Evolutionary conservation across 1,140 invertebrate species (phyloP), one percentile per base, ranked within the genome.

Genomic region (Formica exsecta): DNA sequence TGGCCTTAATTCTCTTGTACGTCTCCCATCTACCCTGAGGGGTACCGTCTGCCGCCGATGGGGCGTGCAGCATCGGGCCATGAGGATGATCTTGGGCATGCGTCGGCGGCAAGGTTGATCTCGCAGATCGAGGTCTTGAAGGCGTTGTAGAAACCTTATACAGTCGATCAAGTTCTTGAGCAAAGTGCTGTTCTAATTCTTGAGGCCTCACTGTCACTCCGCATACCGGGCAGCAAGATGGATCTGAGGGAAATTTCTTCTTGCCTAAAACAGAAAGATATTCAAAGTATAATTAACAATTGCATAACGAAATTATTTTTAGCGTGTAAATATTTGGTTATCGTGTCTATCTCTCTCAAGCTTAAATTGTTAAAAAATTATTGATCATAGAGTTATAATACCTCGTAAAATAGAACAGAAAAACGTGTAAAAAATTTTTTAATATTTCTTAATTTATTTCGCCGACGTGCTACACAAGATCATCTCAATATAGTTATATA

Each of bases 21-120:
- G 97, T 98, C 96, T 98, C 97, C 97, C 97, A 98, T 92, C 97
- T 95, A 76, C 97, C 97, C 88, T 98, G 97, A 84, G 97, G 96
- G 90, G 96, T 96, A 2, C 95, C 95, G 91, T 96, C 96, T 29
- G 94, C 95, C 87, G 95, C 94, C 87, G 95, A 95, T 83, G 95
- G 92, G 77, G 95, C 96, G 90, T 95, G 94, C n/a, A 95, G 84
- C 89, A 95, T 91, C 38, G 92, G 90, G 32, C 90, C 94, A 92
- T 96, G 95, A 79, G 93, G 94, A 91, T 94, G 96, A 91, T 95
- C 95, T 88, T 95, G 95, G 86, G 95, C 95, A 54, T 95, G 95
- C 51, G 93, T 85, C 64, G 95, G 94, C 87, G 95, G 93, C 87
- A 95, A 89, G 86, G 92, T 87, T 92, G 95, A 94, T 95, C 96